Percentiles rank a stretch among this genome's conserved stretches.
Conservation (phyloP, 2,113 vertebrate species). For the Pongo pygmaeus region DNA sequence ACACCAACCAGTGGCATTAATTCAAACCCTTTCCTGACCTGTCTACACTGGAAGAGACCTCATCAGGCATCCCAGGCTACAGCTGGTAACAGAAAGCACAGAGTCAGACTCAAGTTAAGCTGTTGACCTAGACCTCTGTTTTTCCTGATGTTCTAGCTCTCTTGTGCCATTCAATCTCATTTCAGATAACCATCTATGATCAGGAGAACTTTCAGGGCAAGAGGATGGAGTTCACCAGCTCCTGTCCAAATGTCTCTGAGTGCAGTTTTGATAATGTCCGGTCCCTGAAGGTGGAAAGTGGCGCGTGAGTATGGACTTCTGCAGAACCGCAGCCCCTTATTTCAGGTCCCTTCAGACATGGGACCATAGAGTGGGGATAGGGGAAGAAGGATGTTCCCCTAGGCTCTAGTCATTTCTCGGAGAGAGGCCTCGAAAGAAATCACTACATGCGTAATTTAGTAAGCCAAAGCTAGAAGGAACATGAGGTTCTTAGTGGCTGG, state of each 20-base stretch:
- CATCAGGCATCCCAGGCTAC: background rate
- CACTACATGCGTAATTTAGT: background rate
- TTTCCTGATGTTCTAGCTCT: background rate
- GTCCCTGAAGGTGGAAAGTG: slow-evolving; percentile 96
- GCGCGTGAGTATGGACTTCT: slow-evolving; percentile 90
- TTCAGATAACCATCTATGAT: slow-evolving; percentile 95
- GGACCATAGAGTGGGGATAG: background rate
- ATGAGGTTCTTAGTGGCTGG: background rate
- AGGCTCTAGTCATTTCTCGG: background rate
- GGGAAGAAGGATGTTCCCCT: background rate
- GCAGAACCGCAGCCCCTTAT: background rate
- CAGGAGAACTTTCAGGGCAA: slow-evolving; percentile 98
- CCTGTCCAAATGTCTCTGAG: slow-evolving; percentile 94
- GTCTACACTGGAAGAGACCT: background rate
- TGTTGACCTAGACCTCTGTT: background rate
- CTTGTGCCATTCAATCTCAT: slow-evolving; percentile 35
- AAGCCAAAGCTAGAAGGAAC: slow-evolving; percentile 25
- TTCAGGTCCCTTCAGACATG: background rate
- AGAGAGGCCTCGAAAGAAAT: background rate
- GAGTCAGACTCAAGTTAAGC: slow-evolving; percentile 1
- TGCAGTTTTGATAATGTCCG: slow-evolving; percentile 92
- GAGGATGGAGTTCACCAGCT: slow-evolving; percentile 92
- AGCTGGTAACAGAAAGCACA: background rate
- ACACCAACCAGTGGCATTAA: background rate
- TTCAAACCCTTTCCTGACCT: slow-evolving; percentile 13